These are phyloP conservation scores for Corydoras sp. DNA, from an alignment of 2,113 vertebrate genomes.

Conservation along the genomic window DNA sequence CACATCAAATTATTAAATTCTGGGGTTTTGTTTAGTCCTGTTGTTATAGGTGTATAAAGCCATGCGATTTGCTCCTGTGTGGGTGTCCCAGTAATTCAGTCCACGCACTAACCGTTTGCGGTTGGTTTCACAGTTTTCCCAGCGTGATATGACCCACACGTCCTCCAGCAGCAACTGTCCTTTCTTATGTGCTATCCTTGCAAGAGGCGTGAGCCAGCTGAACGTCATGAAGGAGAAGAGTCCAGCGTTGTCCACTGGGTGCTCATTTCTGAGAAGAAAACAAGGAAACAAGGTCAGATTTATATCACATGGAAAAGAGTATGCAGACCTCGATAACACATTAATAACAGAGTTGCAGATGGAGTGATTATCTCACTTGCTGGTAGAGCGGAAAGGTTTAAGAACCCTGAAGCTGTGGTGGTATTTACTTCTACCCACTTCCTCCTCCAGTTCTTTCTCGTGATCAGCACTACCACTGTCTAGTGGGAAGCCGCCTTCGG, in stretches of 20 bases:
- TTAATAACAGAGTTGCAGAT: too few relatives aligned
- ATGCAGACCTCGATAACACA: too few relatives aligned
- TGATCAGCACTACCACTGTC: constrained; percentile 68
- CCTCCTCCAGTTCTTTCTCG: constrained; percentile 71
- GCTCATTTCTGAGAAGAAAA: constrained; percentile 65
- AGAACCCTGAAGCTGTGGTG: constrained; percentile 71
- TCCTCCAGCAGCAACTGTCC: constrained; percentile 80
- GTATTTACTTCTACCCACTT: constrained; percentile 74
- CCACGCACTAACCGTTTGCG: constrained; percentile 70
- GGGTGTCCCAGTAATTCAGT: too few relatives aligned
- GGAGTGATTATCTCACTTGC: constrained; percentile 59
- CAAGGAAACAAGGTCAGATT: background rate
- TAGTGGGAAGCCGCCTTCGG: constrained; percentile 77
- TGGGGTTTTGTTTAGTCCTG: too few relatives aligned
- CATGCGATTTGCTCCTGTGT: too few relatives aligned
- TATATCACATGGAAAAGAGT: too few relatives aligned
- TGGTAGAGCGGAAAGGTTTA: constrained; percentile 78
- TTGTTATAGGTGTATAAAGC: too few relatives aligned
- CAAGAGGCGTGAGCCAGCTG: constrained; percentile 85
- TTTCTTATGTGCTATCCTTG: constrained; percentile 71
- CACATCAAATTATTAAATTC: too few relatives aligned
- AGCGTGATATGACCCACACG: constrained; percentile 79
- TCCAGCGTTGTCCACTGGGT: constrained; percentile 85
- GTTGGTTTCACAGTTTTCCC: constrained; percentile 81
- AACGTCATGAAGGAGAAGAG: constrained; percentile 92